A percentile compares a stretch with the other conserved stretches of the same genome.
These are phyloP conservation scores for Mesocentrotus franciscanus DNA, from an alignment of 53 echinoderm and acorn worm genomes.

Conservation along the genomic window DNA sequence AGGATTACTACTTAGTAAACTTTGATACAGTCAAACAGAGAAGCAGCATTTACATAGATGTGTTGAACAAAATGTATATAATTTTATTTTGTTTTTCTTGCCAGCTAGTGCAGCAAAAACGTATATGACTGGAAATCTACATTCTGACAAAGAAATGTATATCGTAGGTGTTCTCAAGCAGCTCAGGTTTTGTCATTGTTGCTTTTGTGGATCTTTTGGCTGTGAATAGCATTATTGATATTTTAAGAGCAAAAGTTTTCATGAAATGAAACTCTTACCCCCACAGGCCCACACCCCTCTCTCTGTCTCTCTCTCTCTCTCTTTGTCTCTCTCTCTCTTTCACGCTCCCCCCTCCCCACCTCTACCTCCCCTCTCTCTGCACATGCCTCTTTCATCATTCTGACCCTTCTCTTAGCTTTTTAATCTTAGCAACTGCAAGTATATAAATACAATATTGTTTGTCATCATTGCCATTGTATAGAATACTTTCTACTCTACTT, in stretches of 20 bases:
- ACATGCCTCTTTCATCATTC: neutral
- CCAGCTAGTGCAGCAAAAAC: neutral
- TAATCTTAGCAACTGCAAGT: neutral
- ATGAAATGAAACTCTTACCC: neutral
- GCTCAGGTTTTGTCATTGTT: too few relatives aligned
- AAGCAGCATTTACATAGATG: neutral
- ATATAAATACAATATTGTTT: neutral
- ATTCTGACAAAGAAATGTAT: neutral
- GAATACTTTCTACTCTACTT: neutral
- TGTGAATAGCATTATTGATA: neutral
- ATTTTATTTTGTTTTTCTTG: constrained; percentile 1
- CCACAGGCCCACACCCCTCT: too few relatives aligned
- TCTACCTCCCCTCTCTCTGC: neutral
- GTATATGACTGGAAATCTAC: neutral
- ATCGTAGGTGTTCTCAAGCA: neutral
- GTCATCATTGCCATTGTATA: neutral
- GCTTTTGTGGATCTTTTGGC: neutral
- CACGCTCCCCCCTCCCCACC: too few relatives aligned
- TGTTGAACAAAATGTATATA: neutral
- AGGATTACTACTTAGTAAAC: neutral
- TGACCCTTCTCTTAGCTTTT: neutral
- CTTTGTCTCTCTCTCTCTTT: too few relatives aligned
- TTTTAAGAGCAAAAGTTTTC: neutral
- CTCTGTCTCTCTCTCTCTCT: neutral
- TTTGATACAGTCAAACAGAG: neutral